phyloP scores from a whole-genome alignment of 2,797 vertebrate genomes.

The Gymnothorax javanicus region DNA sequence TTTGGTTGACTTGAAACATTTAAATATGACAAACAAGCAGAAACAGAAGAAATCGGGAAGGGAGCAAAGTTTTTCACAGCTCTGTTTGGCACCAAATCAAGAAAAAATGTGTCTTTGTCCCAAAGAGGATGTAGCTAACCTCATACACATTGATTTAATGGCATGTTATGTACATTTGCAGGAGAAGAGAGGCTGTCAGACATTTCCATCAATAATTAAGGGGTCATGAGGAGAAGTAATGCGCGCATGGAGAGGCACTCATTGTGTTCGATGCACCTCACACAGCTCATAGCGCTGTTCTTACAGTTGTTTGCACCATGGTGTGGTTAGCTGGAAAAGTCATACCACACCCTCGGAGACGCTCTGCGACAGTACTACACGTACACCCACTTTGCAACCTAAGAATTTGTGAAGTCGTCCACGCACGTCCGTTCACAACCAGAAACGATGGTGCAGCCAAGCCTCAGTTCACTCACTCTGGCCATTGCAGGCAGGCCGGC shows the following conservation, averaged over 20 bases:
- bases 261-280: not conserved
- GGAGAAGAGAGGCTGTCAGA: not conserved
- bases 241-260: not conserved
- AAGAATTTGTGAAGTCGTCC: too few species aligned
- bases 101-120: too few species aligned
- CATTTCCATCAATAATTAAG: slow-evolving; percentile 9
- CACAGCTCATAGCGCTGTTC: not conserved
- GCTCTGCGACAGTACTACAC: not conserved
- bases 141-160: not conserved
- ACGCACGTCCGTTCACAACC: not conserved
- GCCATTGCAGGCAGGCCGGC: slow-evolving; percentile 73
- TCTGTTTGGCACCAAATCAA: too few species aligned
- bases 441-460: not conserved
- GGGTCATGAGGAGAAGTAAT: not conserved
- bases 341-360: slow-evolving; percentile 32
- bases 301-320: not conserved
- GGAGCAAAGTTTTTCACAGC: too few species aligned
- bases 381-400: not conserved
- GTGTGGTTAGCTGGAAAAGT: slow-evolving; percentile 33
- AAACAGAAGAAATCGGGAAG: too few species aligned
- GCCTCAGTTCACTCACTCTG: slow-evolving; percentile 65
- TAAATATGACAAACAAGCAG: too few species aligned
- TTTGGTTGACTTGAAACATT: too few species aligned
- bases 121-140: not conserved
- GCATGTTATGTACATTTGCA: not conserved